Evolutionary conservation across 2,888 invertebrate species (phyloP).

Genomic region (Caenorhabditis zanzibari): DNA sequence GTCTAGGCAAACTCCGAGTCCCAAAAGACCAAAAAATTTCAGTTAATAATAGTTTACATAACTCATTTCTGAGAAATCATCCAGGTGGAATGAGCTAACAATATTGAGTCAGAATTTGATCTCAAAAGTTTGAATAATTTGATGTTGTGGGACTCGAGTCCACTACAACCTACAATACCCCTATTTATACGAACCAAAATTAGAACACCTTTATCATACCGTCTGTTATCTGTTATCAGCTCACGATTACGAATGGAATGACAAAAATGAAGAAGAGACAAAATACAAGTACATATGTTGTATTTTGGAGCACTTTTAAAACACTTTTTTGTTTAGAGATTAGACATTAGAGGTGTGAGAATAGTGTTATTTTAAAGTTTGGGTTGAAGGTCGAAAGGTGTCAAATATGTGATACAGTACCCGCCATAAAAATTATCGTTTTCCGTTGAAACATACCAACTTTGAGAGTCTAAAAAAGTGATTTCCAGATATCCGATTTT

Average conservation of each 20-base stretch:
- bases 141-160: too few species aligned
- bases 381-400: too few species aligned
- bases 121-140: neutral
- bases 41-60: neutral
- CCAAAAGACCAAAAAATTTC: neutral
- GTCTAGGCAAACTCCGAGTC: neutral
- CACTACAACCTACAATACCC: too few species aligned
- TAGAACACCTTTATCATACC: neutral
- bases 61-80: neutral
- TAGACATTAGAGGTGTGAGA: neutral
- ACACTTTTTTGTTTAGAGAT: too few species aligned
- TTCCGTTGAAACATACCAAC: too few species aligned
- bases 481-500: too few species aligned
- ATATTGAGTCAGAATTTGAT: neutral
- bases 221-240: slow-evolving; percentile 16
- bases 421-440: too few species aligned
- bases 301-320: slow-evolving; percentile 6
- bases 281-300: slow-evolving; percentile 7
- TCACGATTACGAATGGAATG: slow-evolving; percentile 29
- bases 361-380: too few species aligned
- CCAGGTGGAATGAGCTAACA: slow-evolving; percentile 7
- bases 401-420: too few species aligned
- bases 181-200: neutral
- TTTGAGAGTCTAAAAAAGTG: too few species aligned
- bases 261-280: slow-evolving; percentile 9